A percentile compares a stretch with the other conserved stretches of the same genome.
These are phyloP conservation scores for Xiphophorus couchianus DNA, from an alignment of 2,113 vertebrate genomes.

Conservation along the genomic window DNA sequence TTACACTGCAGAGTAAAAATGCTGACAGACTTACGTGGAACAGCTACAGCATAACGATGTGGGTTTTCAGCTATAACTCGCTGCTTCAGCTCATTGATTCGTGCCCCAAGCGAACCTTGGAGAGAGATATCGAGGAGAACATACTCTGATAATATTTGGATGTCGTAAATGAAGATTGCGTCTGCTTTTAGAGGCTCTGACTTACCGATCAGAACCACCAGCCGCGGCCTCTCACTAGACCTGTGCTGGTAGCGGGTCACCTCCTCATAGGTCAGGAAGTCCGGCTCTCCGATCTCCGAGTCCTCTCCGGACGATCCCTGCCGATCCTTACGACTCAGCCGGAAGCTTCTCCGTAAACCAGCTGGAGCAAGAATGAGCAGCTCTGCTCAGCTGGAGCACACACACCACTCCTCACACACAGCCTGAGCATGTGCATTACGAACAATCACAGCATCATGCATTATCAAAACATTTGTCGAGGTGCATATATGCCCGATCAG, in stretches of 20 bases:
- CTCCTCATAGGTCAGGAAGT: conserved; percentile 91
- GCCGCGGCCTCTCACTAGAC: conserved; percentile 85
- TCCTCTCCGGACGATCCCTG: conserved; percentile 79
- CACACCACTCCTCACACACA: background rate
- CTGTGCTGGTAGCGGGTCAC: conserved; percentile 92
- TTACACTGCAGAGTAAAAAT: background rate
- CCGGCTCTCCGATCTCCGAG: conserved; percentile 69
- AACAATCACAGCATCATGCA: conserved; percentile 53
- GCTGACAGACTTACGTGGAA: conserved; percentile 87
- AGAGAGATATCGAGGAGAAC: background rate
- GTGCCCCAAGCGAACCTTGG: conserved; percentile 91
- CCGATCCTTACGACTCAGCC: conserved; percentile 89
- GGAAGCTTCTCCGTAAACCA: conserved; percentile 92
- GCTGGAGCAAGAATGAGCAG: conserved; percentile 72
- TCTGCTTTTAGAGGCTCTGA: background rate
- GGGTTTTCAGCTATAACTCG: conserved; percentile 93
- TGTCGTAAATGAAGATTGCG: background rate
- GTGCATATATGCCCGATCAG: background rate
- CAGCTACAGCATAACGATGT: conserved; percentile 91
- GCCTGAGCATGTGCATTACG: background rate
- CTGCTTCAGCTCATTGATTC: conserved; percentile 93
- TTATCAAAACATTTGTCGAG: conserved; percentile 30
- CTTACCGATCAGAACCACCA: conserved; percentile 94
- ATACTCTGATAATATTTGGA: background rate
- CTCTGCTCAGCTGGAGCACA: background rate